Base-by-base conservation (phyloP, 2,888 invertebrate genomes). In the Sericinus montela region DNA sequence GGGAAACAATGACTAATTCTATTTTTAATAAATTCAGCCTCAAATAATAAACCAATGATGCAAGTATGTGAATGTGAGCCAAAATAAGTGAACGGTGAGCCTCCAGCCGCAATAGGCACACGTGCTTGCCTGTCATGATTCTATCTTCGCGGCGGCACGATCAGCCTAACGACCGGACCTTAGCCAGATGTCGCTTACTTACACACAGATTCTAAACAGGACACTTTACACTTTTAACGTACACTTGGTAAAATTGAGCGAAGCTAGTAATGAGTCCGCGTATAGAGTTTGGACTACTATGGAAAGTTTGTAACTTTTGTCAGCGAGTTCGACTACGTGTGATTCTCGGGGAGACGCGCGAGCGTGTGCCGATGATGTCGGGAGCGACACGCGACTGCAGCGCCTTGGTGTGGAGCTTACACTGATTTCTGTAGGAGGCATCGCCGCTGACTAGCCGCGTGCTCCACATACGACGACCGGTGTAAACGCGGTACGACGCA, bases 341-440 rank as follows among this genome's bases (percentile, higher is more conserved):
- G 51, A 48, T 48, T 53, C 50, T 39, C 34, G 48, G 48, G 44
- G 42, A 40, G 48, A 50, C 50, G 50, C 50, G 37, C 38, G 39
- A 32, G 36, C 28, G 40, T 37, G 39, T 41, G 45, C 32, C 64
- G 54, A 62, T 63, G 62, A 60, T 60, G 54, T 56, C 55, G 64
- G 57, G 60, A 59, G 63, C 56, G 65, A 55, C 57, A 57, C 57
- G 76, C 87, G 86, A 81, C 87, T 80, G 86, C 53, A 66, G 64
- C 74, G 78, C 72, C 68, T 70, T 75, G 59, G 74, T 75, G 79
- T 80, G 63, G 75, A 84, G 78, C 83, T 84, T 85, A 87, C 83
- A 88, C 87, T 88, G 87, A 86, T 86, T 88, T 86, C 86, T 82
- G 84, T 80, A 56, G 81, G 71, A 87, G 87, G 85, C 87, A 87